Base-by-base conservation (phyloP, 2,888 invertebrate species). In the Autographa pulchrina region DNA sequence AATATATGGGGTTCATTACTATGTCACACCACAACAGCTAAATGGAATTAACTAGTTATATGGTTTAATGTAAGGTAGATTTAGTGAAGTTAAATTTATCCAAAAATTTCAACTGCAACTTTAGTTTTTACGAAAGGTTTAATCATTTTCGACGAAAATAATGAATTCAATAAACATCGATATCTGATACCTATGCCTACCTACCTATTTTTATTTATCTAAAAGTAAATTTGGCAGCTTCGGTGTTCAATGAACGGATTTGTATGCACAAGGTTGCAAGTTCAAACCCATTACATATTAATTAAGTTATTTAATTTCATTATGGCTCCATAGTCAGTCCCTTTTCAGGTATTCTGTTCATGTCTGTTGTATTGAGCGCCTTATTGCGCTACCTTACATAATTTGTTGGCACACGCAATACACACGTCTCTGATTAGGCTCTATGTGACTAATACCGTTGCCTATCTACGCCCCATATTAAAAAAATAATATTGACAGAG, bases 331-430 rank as follows among this genome's bases (percentile, higher is more conserved):
- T 38, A 35, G 5, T 66, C 59, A 59, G 35, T 41, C 38, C 54
- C 14, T 54, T 32, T 16, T 64, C 20, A 41, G 43, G 11, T 38
- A 74, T 74, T 68, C 74, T 14, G 16, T 43, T n/a, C 74, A 75
- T 62, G 74, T 69, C 58, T 32, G 61, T 31, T n/a, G 52, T 74
- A 74, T 25, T 43, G 65, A 74, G 41, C 14, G 25, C 18, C 20
- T 74, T 48, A 74, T 74, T 75, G 69, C 64, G 41, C 25, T 18
- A 62, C 25, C 32, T 61, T 41, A 64, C 25, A 38, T 48, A 65
- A 75, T 68, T 74, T 58, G 52, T 62, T 69, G 64, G 70, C 64
- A 65, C 35, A 58, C 48, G 52, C 54, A 25, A 56, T 56, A 56
- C 25, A 56, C 48, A 48, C 48, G 54, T 25, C 25, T 20, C 54